phyloP scores from a whole-genome alignment of 2,888 invertebrate genomes.

The Drosophila acutilabella region DNA sequence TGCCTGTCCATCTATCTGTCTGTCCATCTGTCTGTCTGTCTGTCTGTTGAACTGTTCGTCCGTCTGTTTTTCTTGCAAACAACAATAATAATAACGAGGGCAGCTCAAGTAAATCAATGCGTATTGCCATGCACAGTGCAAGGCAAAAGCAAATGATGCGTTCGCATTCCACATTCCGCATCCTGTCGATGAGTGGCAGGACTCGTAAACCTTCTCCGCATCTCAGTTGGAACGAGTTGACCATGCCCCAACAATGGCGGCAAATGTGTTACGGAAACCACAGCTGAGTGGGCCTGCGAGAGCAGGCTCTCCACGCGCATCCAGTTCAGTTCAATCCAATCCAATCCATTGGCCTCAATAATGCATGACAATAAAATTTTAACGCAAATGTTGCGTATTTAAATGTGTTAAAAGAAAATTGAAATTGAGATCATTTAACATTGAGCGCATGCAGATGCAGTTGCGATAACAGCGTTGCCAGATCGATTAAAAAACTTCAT shows the following conservation, averaged over 20 bases:
- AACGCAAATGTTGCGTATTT: conserved; percentile 68
- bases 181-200: conserved; percentile 58
- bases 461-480: background rate
- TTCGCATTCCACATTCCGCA: conserved; percentile 59
- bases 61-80: conserved; percentile 23
- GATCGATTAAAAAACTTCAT: background rate
- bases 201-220: conserved; percentile 50
- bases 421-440: conserved; percentile 52
- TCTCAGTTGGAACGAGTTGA: conserved; percentile 12
- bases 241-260: conserved; percentile 52
- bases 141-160: conserved; percentile 63
- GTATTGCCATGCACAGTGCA: conserved; percentile 23
- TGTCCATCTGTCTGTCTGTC: conserved; percentile 10
- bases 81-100: conserved; percentile 14
- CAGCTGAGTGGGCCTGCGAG: conserved; percentile 63
- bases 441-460: background rate
- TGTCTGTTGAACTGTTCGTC: background rate
- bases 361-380: conserved; percentile 71
- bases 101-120: conserved; percentile 37
- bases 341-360: conserved; percentile 53
- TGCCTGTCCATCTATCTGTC: conserved; percentile 11
- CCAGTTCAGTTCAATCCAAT: conserved; percentile 20
- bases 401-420: conserved; percentile 41
- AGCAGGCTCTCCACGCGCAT: conserved; percentile 2
- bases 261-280: conserved; percentile 75